A percentile compares a stretch with the other conserved stretches of the same genome.
These are phyloP conservation scores for Melikaiella ostensackeni DNA, from an alignment of 2,888 invertebrate genomes.

Conservation along the genomic window DNA sequence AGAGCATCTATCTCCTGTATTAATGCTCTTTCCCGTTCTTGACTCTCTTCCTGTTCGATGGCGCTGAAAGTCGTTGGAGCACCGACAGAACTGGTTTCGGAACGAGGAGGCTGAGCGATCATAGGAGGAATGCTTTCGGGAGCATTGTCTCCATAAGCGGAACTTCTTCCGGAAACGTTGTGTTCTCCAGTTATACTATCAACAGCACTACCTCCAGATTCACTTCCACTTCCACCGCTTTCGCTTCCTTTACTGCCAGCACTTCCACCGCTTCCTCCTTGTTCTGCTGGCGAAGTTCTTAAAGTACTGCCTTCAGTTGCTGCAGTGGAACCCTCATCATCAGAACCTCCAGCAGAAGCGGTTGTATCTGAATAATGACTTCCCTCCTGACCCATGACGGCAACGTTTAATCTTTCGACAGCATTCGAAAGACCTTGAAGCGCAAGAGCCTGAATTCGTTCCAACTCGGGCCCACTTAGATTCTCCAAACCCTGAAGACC, in stretches of 20 bases:
- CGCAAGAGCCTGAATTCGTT: slow-evolving; percentile 78
- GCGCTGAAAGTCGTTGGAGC: slow-evolving; percentile 77
- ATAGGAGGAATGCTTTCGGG: slow-evolving; percentile 78
- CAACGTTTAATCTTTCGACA: slow-evolving; percentile 55
- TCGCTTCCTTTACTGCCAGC: slow-evolving; percentile 80
- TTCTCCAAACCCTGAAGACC: slow-evolving; percentile 78
- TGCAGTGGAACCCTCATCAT: slow-evolving; percentile 96
- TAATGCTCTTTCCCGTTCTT: slow-evolving; percentile 65
- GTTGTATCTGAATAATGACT: slow-evolving; percentile 89
- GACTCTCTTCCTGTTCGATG: slow-evolving; percentile 66
- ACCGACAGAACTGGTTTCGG: slow-evolving; percentile 80
- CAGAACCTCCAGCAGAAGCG: slow-evolving; percentile 92
- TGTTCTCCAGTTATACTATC: slow-evolving; percentile 94
- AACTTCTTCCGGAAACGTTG: slow-evolving; percentile 93
- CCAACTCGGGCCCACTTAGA: slow-evolving; percentile 76
- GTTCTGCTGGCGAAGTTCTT: slow-evolving; percentile 90
- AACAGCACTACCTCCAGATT: slow-evolving; percentile 94
- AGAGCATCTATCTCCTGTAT: slow-evolving; percentile 75
- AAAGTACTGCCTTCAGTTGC: slow-evolving; percentile 96
- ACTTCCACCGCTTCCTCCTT: slow-evolving; percentile 76
- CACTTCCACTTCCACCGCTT: slow-evolving; percentile 87
- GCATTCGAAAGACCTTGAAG: slow-evolving; percentile 69
- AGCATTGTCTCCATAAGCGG: slow-evolving; percentile 89
- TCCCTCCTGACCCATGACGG: slow-evolving; percentile 74
- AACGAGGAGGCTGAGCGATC: slow-evolving; percentile 78